These are phyloP conservation scores for Eilema depressum DNA, from an alignment of 2,888 invertebrate species.

Conservation along the genomic window DNA sequence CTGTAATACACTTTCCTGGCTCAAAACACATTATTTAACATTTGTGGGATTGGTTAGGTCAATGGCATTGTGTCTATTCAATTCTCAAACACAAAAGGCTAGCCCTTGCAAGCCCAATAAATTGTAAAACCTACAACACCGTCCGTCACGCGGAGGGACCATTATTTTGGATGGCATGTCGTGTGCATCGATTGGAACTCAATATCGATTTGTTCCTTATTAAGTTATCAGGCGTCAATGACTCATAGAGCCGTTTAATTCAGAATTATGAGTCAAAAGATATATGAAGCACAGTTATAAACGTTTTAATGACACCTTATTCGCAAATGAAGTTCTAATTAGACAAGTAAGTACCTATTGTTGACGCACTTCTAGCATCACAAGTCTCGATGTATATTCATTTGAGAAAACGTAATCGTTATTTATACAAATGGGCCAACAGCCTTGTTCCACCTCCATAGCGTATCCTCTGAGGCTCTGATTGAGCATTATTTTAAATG, in stretches of 20 bases:
- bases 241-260: conserved; percentile 19
- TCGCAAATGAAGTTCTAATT: conserved; percentile 35
- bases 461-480: conserved; percentile 42
- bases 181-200: conserved; percentile 41
- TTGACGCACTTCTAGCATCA: conserved; percentile 8
- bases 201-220: conserved; percentile 39
- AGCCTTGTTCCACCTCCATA: conserved; percentile 29
- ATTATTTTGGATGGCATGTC: conserved; percentile 51
- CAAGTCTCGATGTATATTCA: conserved; percentile 20
- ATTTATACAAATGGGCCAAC: conserved; percentile 21
- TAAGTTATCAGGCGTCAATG: conserved; percentile 33
- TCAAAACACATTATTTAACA: conserved; percentile 65
- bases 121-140: conserved; percentile 64
- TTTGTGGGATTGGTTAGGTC: conserved; percentile 70
- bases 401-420: conserved; percentile 19
- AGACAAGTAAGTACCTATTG: conserved; percentile 22
- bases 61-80: conserved; percentile 68
- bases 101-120: conserved; percentile 64
- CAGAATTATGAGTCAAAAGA: conserved; percentile 19
- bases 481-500: conserved; percentile 53
- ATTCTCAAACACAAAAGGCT: conserved; percentile 67
- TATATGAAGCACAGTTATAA: neutral
- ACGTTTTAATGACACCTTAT: conserved; percentile 23
- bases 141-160: conserved; percentile 71
- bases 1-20: conserved; percentile 57